These are phyloP conservation scores for Candidula unifasciata DNA, from an alignment of 2,888 invertebrate species.

Conservation along the genomic window DNA sequence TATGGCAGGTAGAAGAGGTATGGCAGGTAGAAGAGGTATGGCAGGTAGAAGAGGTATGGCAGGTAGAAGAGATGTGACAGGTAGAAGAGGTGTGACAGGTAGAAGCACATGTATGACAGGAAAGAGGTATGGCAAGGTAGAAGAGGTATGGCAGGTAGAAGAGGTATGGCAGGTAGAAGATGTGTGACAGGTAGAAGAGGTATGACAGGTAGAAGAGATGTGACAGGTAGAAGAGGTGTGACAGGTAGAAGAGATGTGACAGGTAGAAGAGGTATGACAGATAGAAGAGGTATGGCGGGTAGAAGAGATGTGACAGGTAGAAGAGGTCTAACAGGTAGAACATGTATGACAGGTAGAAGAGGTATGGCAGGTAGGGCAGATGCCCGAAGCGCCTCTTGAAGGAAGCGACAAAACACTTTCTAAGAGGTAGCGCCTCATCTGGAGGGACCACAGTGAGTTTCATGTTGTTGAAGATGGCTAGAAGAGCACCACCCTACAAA, in stretches of 20 bases:
- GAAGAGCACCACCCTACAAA: too few relatives aligned
- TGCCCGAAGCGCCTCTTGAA: too few relatives aligned
- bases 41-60: neutral
- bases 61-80: neutral
- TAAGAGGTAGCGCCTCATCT: too few relatives aligned
- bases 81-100: neutral
- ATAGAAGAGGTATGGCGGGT: neutral
- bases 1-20: neutral
- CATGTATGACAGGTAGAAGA: neutral
- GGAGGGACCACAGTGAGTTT: too few relatives aligned
- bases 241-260: neutral
- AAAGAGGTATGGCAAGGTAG: neutral
- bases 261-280: neutral
- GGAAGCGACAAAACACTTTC: too few relatives aligned
- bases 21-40: neutral
- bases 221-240: neutral
- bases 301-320: neutral
- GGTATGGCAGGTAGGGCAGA: too few relatives aligned
- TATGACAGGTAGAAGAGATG: too few relatives aligned
- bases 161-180: neutral
- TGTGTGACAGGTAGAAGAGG: neutral
- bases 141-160: neutral
- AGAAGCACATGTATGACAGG: neutral
- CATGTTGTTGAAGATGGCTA: too few relatives aligned
- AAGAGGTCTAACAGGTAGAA: too few relatives aligned